Percentiles rank a stretch among this genome's conserved stretches.
phyloP scores from a whole-genome alignment of 2,797 vertebrate species.

The Aphelocoma californica region DNA sequence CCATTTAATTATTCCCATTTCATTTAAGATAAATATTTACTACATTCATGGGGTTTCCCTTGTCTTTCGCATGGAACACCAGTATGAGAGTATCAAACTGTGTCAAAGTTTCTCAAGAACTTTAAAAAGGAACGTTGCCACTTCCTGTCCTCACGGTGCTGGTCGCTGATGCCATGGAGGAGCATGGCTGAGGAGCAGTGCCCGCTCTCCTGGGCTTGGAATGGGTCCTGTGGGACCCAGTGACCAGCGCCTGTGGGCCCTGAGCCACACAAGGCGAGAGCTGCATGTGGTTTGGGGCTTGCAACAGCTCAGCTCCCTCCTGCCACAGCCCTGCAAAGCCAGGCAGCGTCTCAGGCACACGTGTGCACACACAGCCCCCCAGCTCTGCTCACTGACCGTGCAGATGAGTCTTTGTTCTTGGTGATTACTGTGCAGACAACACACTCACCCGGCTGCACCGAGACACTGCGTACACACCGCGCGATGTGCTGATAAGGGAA shows the following conservation, averaged over 20 bases:
- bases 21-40: constrained; percentile 56
- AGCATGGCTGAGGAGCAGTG: background rate
- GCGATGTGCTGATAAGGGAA: constrained; percentile 36
- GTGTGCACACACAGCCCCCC: background rate
- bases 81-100: background rate
- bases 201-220: background rate
- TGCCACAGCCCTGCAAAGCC: background rate
- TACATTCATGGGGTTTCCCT: background rate
- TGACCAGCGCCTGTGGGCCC: fast-evolving
- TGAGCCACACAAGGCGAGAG: background rate
- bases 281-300: background rate
- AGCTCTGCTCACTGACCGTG: background rate
- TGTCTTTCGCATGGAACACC: background rate
- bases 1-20: constrained; percentile 54
- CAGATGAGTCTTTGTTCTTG: constrained; percentile 72
- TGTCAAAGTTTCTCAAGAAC: background rate
- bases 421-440: constrained; percentile 66
- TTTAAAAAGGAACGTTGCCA: background rate
- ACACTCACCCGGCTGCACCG: constrained; percentile 47
- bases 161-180: fast-evolving
- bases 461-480: constrained; percentile 26
- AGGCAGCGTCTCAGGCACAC: background rate
- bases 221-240: background rate
- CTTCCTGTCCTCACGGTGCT: fast-evolving
- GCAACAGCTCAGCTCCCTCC: fast-evolving